Percentiles rank a stretch among this genome's conserved stretches.
Evolutionary conservation across 1,140 invertebrate species (phyloP).

Genomic region (Elysia chlorotica): DNA sequence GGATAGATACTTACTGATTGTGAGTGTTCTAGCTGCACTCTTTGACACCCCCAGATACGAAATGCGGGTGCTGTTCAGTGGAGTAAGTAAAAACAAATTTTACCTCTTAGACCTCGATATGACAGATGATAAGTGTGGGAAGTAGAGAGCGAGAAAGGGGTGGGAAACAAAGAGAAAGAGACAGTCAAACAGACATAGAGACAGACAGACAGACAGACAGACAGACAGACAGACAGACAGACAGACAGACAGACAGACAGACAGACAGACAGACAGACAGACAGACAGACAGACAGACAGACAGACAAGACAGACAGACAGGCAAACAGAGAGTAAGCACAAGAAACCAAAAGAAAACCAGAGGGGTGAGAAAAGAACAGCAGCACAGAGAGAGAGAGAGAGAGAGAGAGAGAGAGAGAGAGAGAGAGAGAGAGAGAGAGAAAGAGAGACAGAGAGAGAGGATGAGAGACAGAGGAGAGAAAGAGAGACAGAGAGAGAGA

Average conservation of each 20-base stretch:
- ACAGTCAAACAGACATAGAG: slow-evolving; percentile 22
- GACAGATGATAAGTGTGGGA: background rate
- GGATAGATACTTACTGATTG: too few species aligned
- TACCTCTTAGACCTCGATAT: too few species aligned
- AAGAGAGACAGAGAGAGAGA: background rate
- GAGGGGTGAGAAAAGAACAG: background rate
- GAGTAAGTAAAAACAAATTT: too few species aligned
- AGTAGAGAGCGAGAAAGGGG: background rate
- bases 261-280: background rate
- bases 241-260: slow-evolving; percentile 3
- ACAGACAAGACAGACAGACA: slow-evolving; percentile 7
- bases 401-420: background rate
- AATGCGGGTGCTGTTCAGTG: too few species aligned
- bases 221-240: slow-evolving; percentile 11
- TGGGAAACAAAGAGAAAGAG: slow-evolving; percentile 12
- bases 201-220: slow-evolving; percentile 21
- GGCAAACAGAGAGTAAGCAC: slow-evolving; percentile 9
- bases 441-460: background rate
- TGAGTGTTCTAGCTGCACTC: too few species aligned
- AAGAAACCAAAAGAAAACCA: too few species aligned
- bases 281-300: slow-evolving; percentile 13
- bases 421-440: background rate
- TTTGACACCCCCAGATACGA: too few species aligned
- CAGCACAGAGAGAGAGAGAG: background rate
- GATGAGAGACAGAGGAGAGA: background rate